A percentile compares a stretch with the other conserved stretches of the same genome.
Evolutionary conservation across 2,797 vertebrate genomes (phyloP).

Genomic region (Notamacropus eugenii): DNA sequence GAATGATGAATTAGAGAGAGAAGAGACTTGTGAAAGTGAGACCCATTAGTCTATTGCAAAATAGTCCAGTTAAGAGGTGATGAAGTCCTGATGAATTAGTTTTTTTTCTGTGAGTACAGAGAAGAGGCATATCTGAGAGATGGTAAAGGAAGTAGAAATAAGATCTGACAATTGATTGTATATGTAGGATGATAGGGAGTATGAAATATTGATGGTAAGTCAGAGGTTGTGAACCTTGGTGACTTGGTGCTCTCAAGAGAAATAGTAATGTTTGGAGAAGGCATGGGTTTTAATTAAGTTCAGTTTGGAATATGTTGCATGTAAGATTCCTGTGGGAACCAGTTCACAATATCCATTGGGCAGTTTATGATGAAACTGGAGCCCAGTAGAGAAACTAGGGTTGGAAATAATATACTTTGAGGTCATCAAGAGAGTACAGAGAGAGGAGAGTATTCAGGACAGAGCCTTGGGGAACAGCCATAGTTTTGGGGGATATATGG

Average conservation of each 20-base stretch:
- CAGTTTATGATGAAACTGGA: neutral
- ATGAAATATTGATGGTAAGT: neutral
- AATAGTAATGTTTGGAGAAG: neutral
- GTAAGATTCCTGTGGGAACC: neutral
- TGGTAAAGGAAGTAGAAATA: neutral
- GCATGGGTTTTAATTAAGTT: neutral
- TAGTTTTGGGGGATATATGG: neutral
- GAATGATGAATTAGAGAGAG: neutral
- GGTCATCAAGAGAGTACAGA: neutral
- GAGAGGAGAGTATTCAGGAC: neutral
- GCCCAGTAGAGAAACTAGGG: neutral
- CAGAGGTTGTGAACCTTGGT: neutral
- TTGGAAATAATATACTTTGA: neutral
- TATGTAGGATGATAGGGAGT: neutral
- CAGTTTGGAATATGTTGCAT: neutral
- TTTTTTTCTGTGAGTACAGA: neutral
- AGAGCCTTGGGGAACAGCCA: neutral
- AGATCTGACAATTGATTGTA: neutral
- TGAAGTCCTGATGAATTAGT: neutral
- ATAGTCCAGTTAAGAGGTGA: neutral
- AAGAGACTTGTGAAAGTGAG: neutral
- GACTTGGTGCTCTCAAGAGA: neutral
- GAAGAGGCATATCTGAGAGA: neutral
- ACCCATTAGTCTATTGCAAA: neutral
- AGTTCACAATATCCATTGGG: neutral